Base-by-base conservation (phyloP, 2,797 vertebrate species). In the Sebastes vulpes region DNA sequence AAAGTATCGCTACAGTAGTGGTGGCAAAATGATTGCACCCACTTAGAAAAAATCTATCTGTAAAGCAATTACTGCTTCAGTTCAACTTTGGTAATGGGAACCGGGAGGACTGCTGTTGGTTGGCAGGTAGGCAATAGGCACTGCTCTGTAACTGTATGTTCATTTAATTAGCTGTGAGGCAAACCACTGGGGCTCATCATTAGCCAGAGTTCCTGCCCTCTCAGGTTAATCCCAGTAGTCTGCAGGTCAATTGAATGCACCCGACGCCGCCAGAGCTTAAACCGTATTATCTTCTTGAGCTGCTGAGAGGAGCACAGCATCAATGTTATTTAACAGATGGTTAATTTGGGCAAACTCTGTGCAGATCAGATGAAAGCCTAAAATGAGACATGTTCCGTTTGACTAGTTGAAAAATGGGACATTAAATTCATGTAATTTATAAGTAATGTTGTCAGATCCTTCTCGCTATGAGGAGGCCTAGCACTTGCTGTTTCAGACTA, bases 111-210 rank as follows among this genome's bases (percentile, higher is more conserved):
- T 72, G 35, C 59, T 56, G 52, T 61, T 66, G 58, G 82, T 26
- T 66, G 71, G 72, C 68, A 79, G 68, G 65, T 82, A 58, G 48
- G 26, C 26, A 57, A 61, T 79, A 54, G 48, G 26, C 26, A 53
- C 52, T 42, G 8, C 54, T 54, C 60, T 81, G 58, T 35, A 83
- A 81, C 75, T 64, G 29, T 79, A 72, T 23, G 4, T 57, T 72
- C 10, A 77, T 82, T 89, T 83, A 79, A 94, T 92, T 87, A 83
- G 82, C 68, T 31, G 31, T 64, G 73, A 75, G 75, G 56, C 63
- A 79, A 86, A 77, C 81, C 77, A 35, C 66, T 2, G 28, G 71
- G 75, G 46, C 77, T 85, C 64, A 69, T 88, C 65, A 77, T 88
- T 82, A 90, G 70, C 48, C 67, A 10, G 56, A 79, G 65, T 31